phyloP scores from a whole-genome alignment of 1,140 invertebrate species.

The Trichonephila inaurata region DNA sequence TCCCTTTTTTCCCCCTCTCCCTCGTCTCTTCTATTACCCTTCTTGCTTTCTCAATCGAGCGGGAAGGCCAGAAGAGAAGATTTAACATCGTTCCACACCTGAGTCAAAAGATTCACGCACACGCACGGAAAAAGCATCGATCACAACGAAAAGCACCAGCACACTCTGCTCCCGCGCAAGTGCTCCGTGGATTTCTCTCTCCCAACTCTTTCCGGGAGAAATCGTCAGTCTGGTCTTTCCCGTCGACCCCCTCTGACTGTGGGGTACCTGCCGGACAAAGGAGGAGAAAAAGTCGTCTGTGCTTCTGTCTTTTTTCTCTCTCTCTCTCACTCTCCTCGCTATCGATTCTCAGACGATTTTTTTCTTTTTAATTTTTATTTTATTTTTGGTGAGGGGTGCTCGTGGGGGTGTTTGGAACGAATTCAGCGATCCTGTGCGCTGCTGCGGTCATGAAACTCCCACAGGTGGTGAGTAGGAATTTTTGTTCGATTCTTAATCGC shows the following conservation, averaged over 20 bases:
- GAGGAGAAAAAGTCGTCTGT: neutral
- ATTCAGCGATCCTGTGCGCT: conserved; percentile 66
- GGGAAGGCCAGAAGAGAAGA: neutral
- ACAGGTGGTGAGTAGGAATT: conserved; percentile 69
- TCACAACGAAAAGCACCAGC: neutral
- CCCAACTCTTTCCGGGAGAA: neutral
- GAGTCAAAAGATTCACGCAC: conserved; percentile 23
- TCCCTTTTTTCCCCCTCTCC: neutral
- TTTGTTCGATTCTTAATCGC: neutral
- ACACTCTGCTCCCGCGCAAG: conserved; percentile 54
- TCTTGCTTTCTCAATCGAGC: neutral
- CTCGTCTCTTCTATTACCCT: neutral
- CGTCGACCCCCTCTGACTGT: neutral
- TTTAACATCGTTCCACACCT: conserved; percentile 33
- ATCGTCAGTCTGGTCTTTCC: conserved; percentile 18
- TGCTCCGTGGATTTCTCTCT: neutral
- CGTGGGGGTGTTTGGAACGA: neutral
- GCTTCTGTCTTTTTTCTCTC: neutral
- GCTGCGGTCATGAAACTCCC: conserved; percentile 68
- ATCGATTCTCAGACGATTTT: conserved; percentile 23
- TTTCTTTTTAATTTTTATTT: neutral
- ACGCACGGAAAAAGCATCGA: conserved; percentile 9
- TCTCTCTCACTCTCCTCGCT: neutral
- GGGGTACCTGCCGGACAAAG: neutral
- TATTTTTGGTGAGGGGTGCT: neutral